Evolutionary conservation across 1,140 invertebrate species (phyloP), one percentile per base, ranked within the genome.

Genomic region (Cyclina sinensis): DNA sequence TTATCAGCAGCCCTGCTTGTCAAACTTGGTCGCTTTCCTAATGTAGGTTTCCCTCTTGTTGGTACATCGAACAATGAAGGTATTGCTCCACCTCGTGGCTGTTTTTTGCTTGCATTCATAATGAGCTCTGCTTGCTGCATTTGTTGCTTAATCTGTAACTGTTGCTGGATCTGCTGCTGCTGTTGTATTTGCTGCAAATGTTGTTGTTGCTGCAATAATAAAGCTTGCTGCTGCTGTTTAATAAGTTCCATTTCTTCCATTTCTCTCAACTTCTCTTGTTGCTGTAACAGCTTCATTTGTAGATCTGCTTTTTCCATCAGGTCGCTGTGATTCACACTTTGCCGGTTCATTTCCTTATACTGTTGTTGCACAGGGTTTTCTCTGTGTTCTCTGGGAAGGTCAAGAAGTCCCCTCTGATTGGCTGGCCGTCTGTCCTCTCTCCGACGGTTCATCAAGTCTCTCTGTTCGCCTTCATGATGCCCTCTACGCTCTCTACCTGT

Each of bases 271-370:
- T 86, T 76, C 57, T 86, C 84, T 48, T 87, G 51, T 48, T 87
- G 51, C 43, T 87, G 37, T 39, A 87, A 43, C n/a, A 87, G 39
- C 43, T 78, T 62, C 59, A 87, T 79, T 30, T 87, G 85, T 18
- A 87, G n/a, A 16, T 80, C 76, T 0, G 85, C 85, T 37, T 79
- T 79, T n/a, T 70, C 74, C 74, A 87, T 48, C 43, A 87, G 21
- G 7, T 87, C 85, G 12, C 24, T 48, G 43, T 87, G 85, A 39
- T 70, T 68, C 1, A 12, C 11, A n/a, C 62, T 62, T 37, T 1
- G 46, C 11, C 30, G 39, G 48, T 48, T 54, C 81, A 51, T 70
- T 27, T 9, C 18, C 12, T 54, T 65, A 5, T 48, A 27, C 21
- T 48, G 62, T 16, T 37, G 48, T 51, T 46, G 74, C 18, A 24